Base-by-base conservation (phyloP, 2,888 invertebrate species). In the Chymomyza procnemis region DNA sequence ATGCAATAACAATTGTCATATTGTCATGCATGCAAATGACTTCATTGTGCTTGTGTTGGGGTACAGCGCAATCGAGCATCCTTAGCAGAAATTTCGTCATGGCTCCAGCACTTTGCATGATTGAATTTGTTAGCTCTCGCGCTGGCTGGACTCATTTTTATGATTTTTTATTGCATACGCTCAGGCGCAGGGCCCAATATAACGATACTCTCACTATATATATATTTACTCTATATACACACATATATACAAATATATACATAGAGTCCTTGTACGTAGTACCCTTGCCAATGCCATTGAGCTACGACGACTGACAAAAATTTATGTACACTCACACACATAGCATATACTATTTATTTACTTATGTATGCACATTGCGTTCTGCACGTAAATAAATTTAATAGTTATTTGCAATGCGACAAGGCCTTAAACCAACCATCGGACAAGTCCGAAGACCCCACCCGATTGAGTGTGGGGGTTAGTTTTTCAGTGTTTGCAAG, bases 21-120 rank as follows among this genome's bases (percentile, higher is more conserved):
- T 88, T 88, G 89, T 85, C 88, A 89, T 89, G 89, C 89, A 89
- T 89, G 88, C 89, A 89, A 89, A 89, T 89, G 78, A 85, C 86
- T 88, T 89, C 85, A 89, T 89, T 89, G 79, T 71, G 22, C 3
- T 14, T 26, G 22, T n/a, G 19, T 55, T 41, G 12, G 26, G 6
- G 26, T 26, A 26, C 26, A 26, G 26, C 26, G 5, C 3, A 26
- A 26, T 5, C 3, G 26, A 8, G 26, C 26, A 26, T 26, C 26
- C 34, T 41, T 19, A 14, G 12, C 8, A 56, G 21, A 16, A 72
- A 54, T 61, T 66, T 62, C 58, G 69, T 55, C 63, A 60, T 64
- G 57, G 58, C 58, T 61, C 8, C 64, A 76, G 80, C 88, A 88
- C 87, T 88, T 80, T 88, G 80, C 74, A 73, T 88, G 88, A 88